These are phyloP conservation scores for Podocnemis expansa DNA, from an alignment of 2,113 vertebrate species.

Conservation along the genomic window DNA sequence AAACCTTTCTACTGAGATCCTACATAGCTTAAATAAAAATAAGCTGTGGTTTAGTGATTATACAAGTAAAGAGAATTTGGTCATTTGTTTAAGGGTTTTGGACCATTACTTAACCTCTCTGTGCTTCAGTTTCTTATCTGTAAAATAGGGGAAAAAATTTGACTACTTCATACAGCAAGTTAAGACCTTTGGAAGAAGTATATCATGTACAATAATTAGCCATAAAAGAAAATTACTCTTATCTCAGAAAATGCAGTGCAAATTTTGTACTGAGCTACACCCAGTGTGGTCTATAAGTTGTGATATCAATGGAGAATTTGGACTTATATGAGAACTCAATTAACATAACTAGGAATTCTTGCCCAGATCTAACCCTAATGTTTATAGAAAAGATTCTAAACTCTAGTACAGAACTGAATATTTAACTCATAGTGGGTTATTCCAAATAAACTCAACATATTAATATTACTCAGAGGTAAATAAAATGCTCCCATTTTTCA, in stretches of 20 bases:
- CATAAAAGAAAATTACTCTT: not conserved
- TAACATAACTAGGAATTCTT: not conserved
- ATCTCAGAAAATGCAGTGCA: not conserved
- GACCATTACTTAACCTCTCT: not conserved
- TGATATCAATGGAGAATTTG: not conserved
- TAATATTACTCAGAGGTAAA: not conserved
- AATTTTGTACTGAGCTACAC: not conserved
- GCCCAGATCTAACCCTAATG: not conserved
- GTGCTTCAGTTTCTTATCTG: not conserved
- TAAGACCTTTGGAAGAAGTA: not conserved
- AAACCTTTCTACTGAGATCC: not conserved
- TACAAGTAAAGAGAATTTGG: not conserved
- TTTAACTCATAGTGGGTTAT: not conserved
- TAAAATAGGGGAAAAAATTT: not conserved
- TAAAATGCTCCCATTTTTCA: not conserved
- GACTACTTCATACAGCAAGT: not conserved
- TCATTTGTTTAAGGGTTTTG: not conserved
- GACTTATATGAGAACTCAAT: not conserved
- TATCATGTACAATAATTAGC: not conserved
- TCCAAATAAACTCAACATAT: not conserved
- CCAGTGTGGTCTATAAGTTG: not conserved
- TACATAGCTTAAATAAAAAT: not conserved
- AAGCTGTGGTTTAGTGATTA: not conserved
- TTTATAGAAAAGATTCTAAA: not conserved
- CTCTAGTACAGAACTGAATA: not conserved